These are phyloP conservation scores for Megaptera novaeangliae DNA, from an alignment of 2,113 vertebrate genomes.

Conservation along the genomic window DNA sequence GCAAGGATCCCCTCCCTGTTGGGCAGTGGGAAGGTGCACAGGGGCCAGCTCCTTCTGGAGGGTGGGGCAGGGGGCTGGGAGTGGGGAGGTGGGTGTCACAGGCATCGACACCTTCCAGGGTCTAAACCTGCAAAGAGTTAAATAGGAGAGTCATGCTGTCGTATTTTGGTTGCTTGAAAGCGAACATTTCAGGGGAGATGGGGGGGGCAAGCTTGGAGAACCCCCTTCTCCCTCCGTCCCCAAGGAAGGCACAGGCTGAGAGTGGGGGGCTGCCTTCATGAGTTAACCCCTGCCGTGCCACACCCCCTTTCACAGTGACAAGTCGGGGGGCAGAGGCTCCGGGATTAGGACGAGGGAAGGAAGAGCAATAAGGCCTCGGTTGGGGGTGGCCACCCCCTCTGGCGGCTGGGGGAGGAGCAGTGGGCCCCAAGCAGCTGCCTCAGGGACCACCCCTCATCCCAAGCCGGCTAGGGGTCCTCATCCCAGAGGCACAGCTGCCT, in stretches of 20 bases:
- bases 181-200: neutral
- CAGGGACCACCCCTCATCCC: fast-evolving
- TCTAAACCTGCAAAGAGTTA: neutral
- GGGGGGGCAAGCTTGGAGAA: neutral
- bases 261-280: neutral
- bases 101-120: neutral
- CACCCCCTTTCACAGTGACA: neutral
- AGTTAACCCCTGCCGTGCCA: neutral
- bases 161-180: neutral
- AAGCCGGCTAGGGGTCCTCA: slow-evolving; percentile 86
- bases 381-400: neutral
- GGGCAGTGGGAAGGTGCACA: neutral
- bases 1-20: neutral
- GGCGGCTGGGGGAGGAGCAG: neutral
- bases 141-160: neutral
- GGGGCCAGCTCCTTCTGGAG: neutral
- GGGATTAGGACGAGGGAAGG: neutral
- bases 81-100: neutral
- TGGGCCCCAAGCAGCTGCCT: neutral
- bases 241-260: neutral
- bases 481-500: slow-evolving; percentile 97
- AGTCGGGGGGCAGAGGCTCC: neutral
- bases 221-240: neutral
- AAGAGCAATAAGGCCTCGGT: neutral
- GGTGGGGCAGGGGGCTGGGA: neutral